Conservation (phyloP, 37 sponge, comb jelly and placozoan genomes). For the Cliona cf. orientalis region DNA sequence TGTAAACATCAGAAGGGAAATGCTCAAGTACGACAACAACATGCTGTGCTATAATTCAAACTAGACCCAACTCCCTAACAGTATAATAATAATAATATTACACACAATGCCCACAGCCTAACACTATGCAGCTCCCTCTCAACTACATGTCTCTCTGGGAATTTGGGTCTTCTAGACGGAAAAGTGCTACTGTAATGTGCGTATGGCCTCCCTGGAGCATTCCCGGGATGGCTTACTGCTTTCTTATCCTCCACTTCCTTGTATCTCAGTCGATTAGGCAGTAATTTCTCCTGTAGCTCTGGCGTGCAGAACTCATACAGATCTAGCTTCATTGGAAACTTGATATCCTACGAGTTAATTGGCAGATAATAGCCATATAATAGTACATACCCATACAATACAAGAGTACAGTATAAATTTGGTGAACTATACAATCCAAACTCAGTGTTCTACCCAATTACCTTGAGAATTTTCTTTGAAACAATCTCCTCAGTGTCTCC, state of each 20-base stretch:
- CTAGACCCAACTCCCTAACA: no score
- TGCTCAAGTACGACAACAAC: no score
- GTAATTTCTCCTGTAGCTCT: conserved; percentile 85
- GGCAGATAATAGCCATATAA: background rate
- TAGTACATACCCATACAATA: background rate
- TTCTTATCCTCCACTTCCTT: conserved; percentile 92
- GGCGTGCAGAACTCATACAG: conserved; percentile 90
- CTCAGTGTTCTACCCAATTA: background rate
- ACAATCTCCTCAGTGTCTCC: conserved; percentile 71
- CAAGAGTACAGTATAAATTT: background rate
- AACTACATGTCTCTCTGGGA: no score
- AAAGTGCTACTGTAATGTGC: no score
- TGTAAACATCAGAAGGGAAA: no score
- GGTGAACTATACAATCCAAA: background rate
- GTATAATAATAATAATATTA: no score
- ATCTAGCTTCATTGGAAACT: conserved; percentile 86
- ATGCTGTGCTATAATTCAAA: no score
- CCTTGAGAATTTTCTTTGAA: conserved; percentile 83
- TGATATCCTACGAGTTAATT: conserved; percentile 92
- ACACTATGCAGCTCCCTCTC: no score
- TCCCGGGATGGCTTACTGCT: conserved; percentile 46
- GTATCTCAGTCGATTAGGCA: conserved; percentile 61
- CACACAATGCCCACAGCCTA: no score
- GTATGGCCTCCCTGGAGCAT: no score
- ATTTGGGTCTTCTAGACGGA: no score